Percentiles rank a stretch among this genome's conserved stretches.
Evolutionary conservation across 2,888 invertebrate genomes (phyloP).

Genomic region (Miltochrista miniata): DNA sequence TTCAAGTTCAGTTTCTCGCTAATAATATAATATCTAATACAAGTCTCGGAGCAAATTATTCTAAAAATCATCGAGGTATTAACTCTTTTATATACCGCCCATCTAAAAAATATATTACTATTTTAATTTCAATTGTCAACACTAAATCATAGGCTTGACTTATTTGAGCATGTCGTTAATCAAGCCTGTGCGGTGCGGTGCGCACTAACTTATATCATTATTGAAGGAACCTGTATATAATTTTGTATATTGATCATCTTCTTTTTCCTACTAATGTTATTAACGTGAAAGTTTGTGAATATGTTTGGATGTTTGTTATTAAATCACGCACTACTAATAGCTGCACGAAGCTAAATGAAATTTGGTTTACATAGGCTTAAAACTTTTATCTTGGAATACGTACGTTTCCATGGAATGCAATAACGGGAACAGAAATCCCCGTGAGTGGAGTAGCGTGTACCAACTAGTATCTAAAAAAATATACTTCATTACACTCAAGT

Average conservation of each 20-base stretch:
- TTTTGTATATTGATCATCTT: neutral
- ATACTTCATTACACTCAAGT: neutral
- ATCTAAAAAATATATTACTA: neutral
- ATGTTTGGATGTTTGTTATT: too few species aligned
- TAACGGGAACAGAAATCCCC: too few species aligned
- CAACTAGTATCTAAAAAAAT: neutral
- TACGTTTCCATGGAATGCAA: too few species aligned
- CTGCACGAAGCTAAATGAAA: too few species aligned
- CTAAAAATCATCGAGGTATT: neutral
- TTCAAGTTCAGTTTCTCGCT: too few species aligned
- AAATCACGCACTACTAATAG: too few species aligned
- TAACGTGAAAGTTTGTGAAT: too few species aligned
- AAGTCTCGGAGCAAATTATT: neutral
- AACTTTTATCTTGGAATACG: too few species aligned
- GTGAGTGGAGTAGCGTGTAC: too few species aligned
- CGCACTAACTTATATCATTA: slow-evolving; percentile 4
- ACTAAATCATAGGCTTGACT: slow-evolving; percentile 8
- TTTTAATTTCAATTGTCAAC: slow-evolving; percentile 6
- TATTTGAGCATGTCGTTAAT: slow-evolving; percentile 5
- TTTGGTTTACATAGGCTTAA: too few species aligned
- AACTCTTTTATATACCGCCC: neutral
- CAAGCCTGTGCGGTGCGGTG: slow-evolving; percentile 1
- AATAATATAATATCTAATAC: neutral
- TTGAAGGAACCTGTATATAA: neutral
- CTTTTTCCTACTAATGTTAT: too few species aligned